Conservation (phyloP, 2,888 invertebrate genomes). For the Psococerastis gibbosa region DNA sequence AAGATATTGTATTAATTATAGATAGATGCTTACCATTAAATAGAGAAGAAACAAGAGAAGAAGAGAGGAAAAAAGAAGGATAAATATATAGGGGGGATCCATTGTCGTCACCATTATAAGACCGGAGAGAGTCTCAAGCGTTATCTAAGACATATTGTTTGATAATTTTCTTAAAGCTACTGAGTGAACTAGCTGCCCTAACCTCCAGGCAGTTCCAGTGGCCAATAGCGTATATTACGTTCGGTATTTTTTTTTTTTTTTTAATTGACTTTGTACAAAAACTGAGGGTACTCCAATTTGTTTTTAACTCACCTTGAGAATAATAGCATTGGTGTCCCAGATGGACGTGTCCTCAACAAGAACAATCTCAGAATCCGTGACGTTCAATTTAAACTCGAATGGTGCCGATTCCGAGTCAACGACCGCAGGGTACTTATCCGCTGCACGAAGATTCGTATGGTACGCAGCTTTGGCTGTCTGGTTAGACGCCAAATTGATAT, state of each 20-base stretch:
- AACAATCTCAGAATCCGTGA: constrained; percentile 89
- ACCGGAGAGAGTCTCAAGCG: no score
- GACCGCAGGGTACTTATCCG: constrained; percentile 3
- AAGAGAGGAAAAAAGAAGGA: no score
- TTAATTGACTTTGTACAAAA: constrained; percentile 12
- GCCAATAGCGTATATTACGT: no score
- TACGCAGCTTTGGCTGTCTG: not conserved
- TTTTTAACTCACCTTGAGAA: constrained; percentile 43
- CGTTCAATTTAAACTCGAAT: constrained; percentile 76
- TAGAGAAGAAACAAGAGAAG: no score
- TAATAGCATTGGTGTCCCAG: constrained; percentile 84
- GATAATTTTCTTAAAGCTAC: no score
- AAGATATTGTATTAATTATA: no score
- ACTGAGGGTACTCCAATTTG: not conserved
- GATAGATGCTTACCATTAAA: no score
- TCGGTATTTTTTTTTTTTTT: constrained; percentile 5
- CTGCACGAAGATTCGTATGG: constrained; percentile 1
- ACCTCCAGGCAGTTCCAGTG: no score
- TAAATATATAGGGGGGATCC: no score
- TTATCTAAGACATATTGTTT: no score
- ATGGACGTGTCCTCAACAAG: constrained; percentile 78
- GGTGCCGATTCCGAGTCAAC: constrained; percentile 22
- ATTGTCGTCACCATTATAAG: no score
- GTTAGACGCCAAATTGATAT: not conserved
- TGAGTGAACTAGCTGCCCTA: no score